A percentile compares a stretch with the other conserved stretches of the same genome.
Conservation (phyloP, 2,113 vertebrate genomes). For the Okapia johnstoni region DNA sequence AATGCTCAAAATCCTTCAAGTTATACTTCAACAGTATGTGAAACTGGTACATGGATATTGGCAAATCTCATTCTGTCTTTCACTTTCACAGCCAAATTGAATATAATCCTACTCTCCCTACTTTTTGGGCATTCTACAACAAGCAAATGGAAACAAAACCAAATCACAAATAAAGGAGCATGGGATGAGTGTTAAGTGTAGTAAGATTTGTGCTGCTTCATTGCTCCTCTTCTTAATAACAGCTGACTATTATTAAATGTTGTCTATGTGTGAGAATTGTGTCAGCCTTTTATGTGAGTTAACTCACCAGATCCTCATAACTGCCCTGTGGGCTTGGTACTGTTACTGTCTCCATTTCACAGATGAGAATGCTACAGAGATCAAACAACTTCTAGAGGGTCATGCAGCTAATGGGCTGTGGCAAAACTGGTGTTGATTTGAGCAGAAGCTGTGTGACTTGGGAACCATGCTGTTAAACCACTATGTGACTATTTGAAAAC, state of each 20-base stretch:
- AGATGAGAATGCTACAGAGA: not conserved
- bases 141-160: slow-evolving; percentile 26
- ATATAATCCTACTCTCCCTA: not conserved
- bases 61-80: slow-evolving; percentile 10
- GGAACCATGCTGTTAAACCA: not conserved
- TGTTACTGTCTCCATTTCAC: not conserved
- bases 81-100: not conserved
- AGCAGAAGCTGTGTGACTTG: not conserved
- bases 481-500: not conserved
- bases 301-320: not conserved
- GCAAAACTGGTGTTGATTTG: not conserved
- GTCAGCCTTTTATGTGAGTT: not conserved
- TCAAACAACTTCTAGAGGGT: not conserved
- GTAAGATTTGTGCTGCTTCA: not conserved
- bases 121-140: not conserved
- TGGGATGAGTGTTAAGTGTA: not conserved
- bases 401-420: not conserved
- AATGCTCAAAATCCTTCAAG: not conserved
- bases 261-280: not conserved
- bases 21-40: not conserved
- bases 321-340: not conserved
- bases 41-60: not conserved
- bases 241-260: not conserved
- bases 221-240: not conserved
- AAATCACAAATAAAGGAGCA: not conserved